Base-by-base conservation (phyloP, 2,797 vertebrate genomes). In the Rhyacichthys aspro region DNA sequence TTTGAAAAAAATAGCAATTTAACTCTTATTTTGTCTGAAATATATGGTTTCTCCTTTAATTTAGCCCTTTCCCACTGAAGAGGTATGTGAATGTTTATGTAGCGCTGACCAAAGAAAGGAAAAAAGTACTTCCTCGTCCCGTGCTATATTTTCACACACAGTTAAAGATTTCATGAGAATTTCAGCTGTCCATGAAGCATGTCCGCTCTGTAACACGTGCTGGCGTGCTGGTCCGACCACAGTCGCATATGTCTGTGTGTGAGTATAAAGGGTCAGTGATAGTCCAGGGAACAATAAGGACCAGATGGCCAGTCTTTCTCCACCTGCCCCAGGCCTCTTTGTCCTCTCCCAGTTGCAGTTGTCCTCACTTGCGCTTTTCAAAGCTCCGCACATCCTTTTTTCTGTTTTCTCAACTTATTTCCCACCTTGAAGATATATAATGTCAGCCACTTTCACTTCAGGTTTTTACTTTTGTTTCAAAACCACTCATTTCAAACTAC, bases 241-340 rank as follows among this genome's bases (percentile, higher is more conserved):
- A 60, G 34, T 18, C 45, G 58, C 15, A 50, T 33, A 17, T 33
- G 37, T 34, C 19, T 53, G 23, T 57, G 44, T 54, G 42, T 43
- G 55, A 55, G 18, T 53, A 18, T 52, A 78, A 76, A 74, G 68
- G 67, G 67, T 76, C 70, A 59, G 63, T 63, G 60, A 43, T 63
- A 43, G 56, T 53, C 50, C 50, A 62, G 71, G 58, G 78, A 78
- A 86, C 86, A 88, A 84, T 83, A 52, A 67, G 55, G 74, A 78
- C 72, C 84, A 86, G 84, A 86, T 88, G 86, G 82, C 58, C 41
- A n/a, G 47, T 72, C 63, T 76, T 43, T 67, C 70, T 81, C 73
- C 81, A 82, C 76, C 79, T 85, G 81, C 68, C 66, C 46, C 59
- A 48, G 74, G 63, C 66, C 23, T 65, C 66, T 67, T 79, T 80